Conservation (phyloP, 2,888 invertebrate genomes). For the Aporophyla nigra region DNA sequence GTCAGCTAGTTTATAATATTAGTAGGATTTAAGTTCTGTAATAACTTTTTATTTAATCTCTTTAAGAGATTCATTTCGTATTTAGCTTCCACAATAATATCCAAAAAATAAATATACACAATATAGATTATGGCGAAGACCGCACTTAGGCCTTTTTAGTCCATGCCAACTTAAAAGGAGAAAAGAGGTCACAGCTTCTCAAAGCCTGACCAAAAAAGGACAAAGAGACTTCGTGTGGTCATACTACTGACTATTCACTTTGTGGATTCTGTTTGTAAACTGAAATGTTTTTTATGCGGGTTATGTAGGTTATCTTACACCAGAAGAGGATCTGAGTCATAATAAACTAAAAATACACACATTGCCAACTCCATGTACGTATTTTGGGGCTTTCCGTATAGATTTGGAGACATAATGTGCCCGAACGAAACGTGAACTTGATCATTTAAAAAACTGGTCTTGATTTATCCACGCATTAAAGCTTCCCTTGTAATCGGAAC, state of each 20-base stretch:
- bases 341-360: neutral
- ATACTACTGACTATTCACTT: constrained; percentile 34
- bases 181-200: constrained; percentile 37
- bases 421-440: neutral
- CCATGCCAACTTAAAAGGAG: constrained; percentile 14
- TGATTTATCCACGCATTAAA: neutral
- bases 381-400: neutral
- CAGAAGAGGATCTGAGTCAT: neutral
- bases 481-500: neutral
- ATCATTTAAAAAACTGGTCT: neutral
- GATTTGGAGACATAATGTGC: neutral
- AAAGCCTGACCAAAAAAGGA: constrained; percentile 41
- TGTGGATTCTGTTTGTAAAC: constrained; percentile 32
- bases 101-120: neutral
- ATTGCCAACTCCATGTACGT: neutral
- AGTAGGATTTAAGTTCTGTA: neutral
- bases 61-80: neutral
- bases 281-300: constrained; percentile 19
- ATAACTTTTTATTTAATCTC: neutral
- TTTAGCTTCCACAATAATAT: neutral
- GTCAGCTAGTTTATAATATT: no score
- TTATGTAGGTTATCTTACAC: constrained; percentile 3
- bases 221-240: constrained; percentile 33
- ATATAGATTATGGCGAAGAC: neutral
- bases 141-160: constrained; percentile 17